Evolutionary conservation across 2,797 vertebrate species (phyloP), one percentile per base, ranked within the genome.

Genomic region (Sebastes iracundus): DNA sequence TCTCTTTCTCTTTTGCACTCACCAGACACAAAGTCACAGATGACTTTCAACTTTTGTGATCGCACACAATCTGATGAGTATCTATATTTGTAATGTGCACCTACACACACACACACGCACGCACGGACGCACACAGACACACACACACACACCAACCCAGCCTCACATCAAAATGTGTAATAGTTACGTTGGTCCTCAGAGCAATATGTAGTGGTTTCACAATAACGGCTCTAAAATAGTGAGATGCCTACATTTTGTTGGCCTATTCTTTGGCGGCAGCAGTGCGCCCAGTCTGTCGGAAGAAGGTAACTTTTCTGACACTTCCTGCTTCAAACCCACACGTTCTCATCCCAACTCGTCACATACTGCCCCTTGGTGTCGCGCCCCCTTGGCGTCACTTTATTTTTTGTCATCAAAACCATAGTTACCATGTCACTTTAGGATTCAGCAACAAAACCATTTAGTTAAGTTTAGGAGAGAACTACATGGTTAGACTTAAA

Each of bases 21-120:
- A 33, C 30, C 3, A 63, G 14, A 66, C 12, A 38, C 55, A 72
- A 59, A 61, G 10, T 52, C 38, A 53, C n/a, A 33, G 8, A 68
- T 53, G 53, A 80, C 42, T 65, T 62, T 79, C 14, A 65, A 42
- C n/a, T 55, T 77, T 58, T 61, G 9, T 71, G 62, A 67, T 66
- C 32, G 4, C 2, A n/a, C 12, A 10, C 33, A n/a, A 52, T 78
- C 52, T 74, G 28, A 69, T 35, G 55, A 52, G 42, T 53, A 16
- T 74, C 28, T 65, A 13, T 38, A 66, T 75, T 53, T 65, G 63
- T 38, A 49, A 49, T 49, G 42, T 46, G 1, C 18, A 42, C n/a
- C 1, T 1, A 18, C 32, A 5, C 32, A 23, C 33, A 16, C 6
- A 7, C 38, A 32, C 18, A 22, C 12, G 16, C 27, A 32, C 46